Evolutionary conservation across 2,797 vertebrate species (phyloP), one percentile per base, ranked within the genome.

Genomic region (Coregonus suidteri): DNA sequence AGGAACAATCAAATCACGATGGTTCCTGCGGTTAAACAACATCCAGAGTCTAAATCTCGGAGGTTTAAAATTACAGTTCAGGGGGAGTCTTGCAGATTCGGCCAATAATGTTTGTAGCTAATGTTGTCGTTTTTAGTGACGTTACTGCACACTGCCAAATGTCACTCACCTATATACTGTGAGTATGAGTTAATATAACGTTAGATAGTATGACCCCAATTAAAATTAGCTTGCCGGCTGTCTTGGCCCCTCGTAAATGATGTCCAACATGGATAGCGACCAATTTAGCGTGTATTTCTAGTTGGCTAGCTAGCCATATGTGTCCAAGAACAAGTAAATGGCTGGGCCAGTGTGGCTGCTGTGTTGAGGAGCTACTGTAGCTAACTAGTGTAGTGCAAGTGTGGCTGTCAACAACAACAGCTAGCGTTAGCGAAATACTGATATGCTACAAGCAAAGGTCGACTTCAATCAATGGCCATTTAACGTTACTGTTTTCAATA

Each of bases 321-420:
- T 62, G 9, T n/a, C 6, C n/a, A 62, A 25, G 1, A 62, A 20
- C n/a, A 62, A 62, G 1, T 62, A 62, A 62, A 25, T 62, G 37
- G 1, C 6, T 20, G 56, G 18, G 18, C n/a, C n/a, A 20, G 56
- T 62, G 56, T n/a, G n/a, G 6, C 1, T 53, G 3, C 56, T 62
- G 6, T n/a, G 35, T 41, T 20, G n/a, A 62, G 6, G 5, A 62
- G n/a, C n/a, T 62, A 41, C 20, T 1, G 18, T 62, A 56, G 1
- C 18, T 20, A 62, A 20, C 2, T 25, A n/a, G 9, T 20, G 37
- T 62, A 25, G 18, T 41, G 7, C 18, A 6, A 20, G 56, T 3
- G 56, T n/a, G 54, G n/a, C 56, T 62, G 56, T 62, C 66, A 34
- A 68, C 30, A 18, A 68, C 66, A 75, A 18, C 64, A 31, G 53